Evolutionary conservation across 2,888 invertebrate genomes (phyloP).

Genomic region (Hylaea fasciaria): DNA sequence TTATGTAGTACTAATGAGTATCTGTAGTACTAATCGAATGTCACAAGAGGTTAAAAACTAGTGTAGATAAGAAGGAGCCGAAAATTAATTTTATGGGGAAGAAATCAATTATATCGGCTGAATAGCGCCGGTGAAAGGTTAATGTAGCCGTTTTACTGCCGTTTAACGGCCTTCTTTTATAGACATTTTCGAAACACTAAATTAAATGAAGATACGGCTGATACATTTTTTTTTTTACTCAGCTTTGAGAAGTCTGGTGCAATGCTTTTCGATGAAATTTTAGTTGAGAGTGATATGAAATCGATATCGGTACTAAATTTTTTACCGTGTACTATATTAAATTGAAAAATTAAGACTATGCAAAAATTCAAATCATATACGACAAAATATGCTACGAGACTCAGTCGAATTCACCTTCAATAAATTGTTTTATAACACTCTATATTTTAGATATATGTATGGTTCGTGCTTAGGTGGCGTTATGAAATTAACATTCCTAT

Average conservation of each 20-base stretch:
- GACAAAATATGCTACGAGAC: too few species aligned
- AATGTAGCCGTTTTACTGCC: slow-evolving; percentile 73
- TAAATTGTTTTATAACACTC: too few species aligned
- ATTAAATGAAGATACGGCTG: slow-evolving; percentile 66
- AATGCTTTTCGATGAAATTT: neutral
- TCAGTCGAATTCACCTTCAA: too few species aligned
- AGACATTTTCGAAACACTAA: slow-evolving; percentile 67
- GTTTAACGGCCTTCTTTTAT: slow-evolving; percentile 70
- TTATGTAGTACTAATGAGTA: neutral
- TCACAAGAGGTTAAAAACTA: slow-evolving; percentile 3
- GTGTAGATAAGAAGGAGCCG: slow-evolving; percentile 31
- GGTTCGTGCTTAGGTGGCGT: neutral
- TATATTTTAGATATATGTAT: too few species aligned
- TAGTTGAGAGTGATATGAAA: neutral
- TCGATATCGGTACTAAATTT: too few species aligned
- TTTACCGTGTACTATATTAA: too few species aligned
- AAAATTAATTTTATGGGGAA: slow-evolving; percentile 56
- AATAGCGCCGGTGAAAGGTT: slow-evolving; percentile 73
- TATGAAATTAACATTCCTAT: neutral
- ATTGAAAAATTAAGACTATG: too few species aligned
- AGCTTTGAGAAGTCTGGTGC: slow-evolving; percentile 15
- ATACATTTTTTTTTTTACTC: slow-evolving; percentile 39
- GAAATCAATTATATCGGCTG: slow-evolving; percentile 69
- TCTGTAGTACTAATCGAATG: neutral
- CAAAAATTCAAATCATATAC: too few species aligned